Base-by-base conservation (phyloP, 2,797 vertebrate species). In the Sebastolobus alascanus region DNA sequence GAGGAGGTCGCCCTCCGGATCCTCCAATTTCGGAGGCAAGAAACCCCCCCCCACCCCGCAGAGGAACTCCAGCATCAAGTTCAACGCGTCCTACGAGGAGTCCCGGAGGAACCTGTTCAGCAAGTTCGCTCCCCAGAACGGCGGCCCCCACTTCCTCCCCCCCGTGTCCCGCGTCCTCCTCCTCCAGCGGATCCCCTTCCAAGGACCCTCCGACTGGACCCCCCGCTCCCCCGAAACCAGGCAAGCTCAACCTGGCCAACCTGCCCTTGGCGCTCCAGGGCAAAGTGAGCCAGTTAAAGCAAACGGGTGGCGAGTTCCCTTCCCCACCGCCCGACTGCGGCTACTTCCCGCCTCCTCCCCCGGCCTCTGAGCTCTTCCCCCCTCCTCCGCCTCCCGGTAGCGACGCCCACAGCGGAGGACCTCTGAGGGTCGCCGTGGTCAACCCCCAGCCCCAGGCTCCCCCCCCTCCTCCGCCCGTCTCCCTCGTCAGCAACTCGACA, bases 1-100 rank as follows among this genome's bases (percentile, higher is more conserved):
- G 40, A 97, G 90, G 90, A 96, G 95, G 84, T 76, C 94, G 1
- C 81, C 93, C n/a, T 96, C 97, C 79, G 95, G 93, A 2, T 95
- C 95, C 70, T 96, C 93, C 56, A 95, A 91, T 79, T 94, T 95
- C 0, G 95, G 95, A 43, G 96, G 89, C 0, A 99, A 98, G 94
- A 98, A 96, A 67, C 97, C 97, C 0, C 98, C 98, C 16, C 97
- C 97, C 0, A 95, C 98, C 6, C 98, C 98, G 0, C 97, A 98
- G 90, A 96, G 98, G 43, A 97, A 98, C 90, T 97, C 97, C 85
- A 98, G 97, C 91, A 94, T 97, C 72, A 98, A 97, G 91, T 92
- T 91, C 14, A 84, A 95, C 43, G 91, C 94, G 20, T 95, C 97
- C 55, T 97, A 96, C 67, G 95, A 96, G 1, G 98, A 99, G 87